Evolutionary conservation across 2,797 vertebrate genomes (phyloP), one percentile per base, ranked within the genome.

Genomic region (Ctenosaura bakeri): DNA sequence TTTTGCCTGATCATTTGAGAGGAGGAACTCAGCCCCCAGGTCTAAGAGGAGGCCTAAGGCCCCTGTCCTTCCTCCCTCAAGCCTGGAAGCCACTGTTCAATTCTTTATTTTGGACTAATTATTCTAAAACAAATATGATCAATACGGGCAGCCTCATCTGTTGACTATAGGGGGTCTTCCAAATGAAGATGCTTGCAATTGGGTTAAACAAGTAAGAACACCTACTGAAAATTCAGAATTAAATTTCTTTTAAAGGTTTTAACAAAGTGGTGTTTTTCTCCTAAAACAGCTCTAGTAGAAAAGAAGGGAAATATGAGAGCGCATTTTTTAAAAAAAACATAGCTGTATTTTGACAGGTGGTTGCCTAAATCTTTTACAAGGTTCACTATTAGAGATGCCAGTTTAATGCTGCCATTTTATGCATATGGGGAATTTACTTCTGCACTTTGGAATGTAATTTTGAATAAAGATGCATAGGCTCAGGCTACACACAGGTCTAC

Each of bases 331-430:
- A 4, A 16, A 56, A 29, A 73, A 76, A 32, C 24, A 42, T 38
- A 46, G 13, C 71, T 86, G 12, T 76, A 76, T 86, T 87, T 87
- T 87, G 16, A 46, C 38, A 87, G 74, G 26, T 50, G 38, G 85
- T 22, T 22, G 54, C 80, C 59, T 82, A 87, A 77, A 46, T 29
- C 29, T 22, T 86, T 86, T 77, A 86, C 71, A 59, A 42, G 73
- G 16, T 16, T 38, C 76, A 38, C 38, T 86, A 38, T 64, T 77
- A 26, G 35, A 77, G 26, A 86, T 35, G 26, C 29, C 38, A 62
- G 38, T 32, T 62, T 18, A 78, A 62, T 29, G 26, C 26, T 46
- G 26, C 73, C 18, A 3, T 78, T 77, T 87, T 77, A 87, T 32
- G 26, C 54, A 62, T 12, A 24, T 16, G 14, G 24, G 22, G 54